These are phyloP conservation scores for Agrotis segetum DNA, from an alignment of 2,888 invertebrate genomes.

Conservation along the genomic window DNA sequence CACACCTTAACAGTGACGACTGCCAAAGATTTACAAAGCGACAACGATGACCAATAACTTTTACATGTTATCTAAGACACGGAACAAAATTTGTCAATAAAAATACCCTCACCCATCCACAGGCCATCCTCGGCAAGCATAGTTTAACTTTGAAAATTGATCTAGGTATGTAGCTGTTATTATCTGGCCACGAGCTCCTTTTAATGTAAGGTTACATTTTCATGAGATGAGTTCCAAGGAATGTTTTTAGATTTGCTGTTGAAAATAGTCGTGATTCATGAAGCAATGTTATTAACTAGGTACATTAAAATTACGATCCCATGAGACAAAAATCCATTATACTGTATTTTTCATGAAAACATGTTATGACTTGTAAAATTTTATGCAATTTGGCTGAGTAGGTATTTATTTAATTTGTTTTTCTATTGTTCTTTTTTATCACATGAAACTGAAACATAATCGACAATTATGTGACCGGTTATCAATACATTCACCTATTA, in stretches of 20 bases:
- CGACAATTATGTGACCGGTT: not conserved
- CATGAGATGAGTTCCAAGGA: not conserved
- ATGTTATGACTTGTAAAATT: not conserved
- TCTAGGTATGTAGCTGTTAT: no score
- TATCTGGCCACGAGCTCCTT: no score
- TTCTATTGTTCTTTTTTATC: not conserved
- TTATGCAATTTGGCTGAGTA: no score
- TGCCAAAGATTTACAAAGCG: no score
- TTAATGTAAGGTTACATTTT: conserved; percentile 4
- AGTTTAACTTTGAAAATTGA: no score
- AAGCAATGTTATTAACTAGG: not conserved
- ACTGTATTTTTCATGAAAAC: not conserved
- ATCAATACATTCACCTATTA: no score
- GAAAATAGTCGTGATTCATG: not conserved
- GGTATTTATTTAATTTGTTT: no score
- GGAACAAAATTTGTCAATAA: no score
- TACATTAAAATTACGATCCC: not conserved
- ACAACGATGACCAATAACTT: no score
- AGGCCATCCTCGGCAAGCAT: no score
- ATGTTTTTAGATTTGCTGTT: not conserved
- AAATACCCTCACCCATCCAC: no score
- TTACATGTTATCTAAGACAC: not conserved
- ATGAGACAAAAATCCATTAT: not conserved
- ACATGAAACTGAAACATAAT: not conserved
- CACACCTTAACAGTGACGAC: no score